Base-by-base conservation (phyloP, 2,888 invertebrate genomes). In the Acholoe squamosa region DNA sequence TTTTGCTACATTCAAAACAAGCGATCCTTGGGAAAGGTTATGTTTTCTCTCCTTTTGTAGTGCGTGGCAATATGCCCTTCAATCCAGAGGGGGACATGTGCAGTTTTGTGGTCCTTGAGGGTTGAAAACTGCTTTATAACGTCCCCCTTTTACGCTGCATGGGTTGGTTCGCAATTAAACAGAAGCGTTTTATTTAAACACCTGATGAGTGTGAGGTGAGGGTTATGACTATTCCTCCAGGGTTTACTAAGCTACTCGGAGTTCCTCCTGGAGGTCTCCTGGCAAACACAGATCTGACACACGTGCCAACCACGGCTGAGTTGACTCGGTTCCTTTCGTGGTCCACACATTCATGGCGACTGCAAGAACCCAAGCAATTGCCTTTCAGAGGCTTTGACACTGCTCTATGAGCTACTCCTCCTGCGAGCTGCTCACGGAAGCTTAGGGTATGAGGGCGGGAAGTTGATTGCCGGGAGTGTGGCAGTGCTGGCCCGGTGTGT, bases 311-410 rank as follows among this genome's bases (percentile, higher is more conserved):
- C 61, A 61, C 61, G 61, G 61, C 61, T 61, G 61, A 61, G 22
- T 61, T 61, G 61, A 61, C 61, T 61, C 61, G 22, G 61, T 14
- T n/a, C 61, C n/a, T n/a, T n/a, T 19, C n/a, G 61, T 61, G n/a
- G 3, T 61, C 61, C 61, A 61, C 61, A 61, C 61, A 61, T n/a
- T 61, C 61, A 61, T 61, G 61, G 61, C n/a, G 61, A n/a, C 61
- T n/a, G 61, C 43, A 43, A 43, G 43, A 43, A 43, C 43, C 43
- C 43, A 3, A 43, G 43, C 43, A 43, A 43, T 43, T 43, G 43
- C 43, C 43, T 43, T 43, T 43, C 10, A 43, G 43, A 43, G 43
- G 10, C 43, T 43, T 43, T 43, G n/a, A 19, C 61, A 61, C 61
- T n/a, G 12, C 61, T 61, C 7, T 61, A 3, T n/a, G n/a, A 61